Evolutionary conservation across 1,140 invertebrate species (phyloP), one percentile per base, ranked within the genome.

Genomic region (Hormaphis cornu): DNA sequence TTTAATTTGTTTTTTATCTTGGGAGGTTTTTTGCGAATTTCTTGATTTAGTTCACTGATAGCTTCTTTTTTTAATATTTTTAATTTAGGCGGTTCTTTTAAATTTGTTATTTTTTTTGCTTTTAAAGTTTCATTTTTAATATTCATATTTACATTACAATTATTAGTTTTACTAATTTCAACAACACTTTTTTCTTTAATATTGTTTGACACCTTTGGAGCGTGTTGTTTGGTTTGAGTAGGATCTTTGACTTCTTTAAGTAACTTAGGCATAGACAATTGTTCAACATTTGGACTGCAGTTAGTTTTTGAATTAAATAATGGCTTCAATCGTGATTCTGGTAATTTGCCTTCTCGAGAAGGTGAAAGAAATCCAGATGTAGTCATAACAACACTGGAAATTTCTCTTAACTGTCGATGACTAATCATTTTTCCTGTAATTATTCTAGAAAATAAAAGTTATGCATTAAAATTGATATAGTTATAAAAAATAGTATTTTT

Each of bases 331-430:
- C 87, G 82, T 7, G 90, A 82, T 79, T 97, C 93, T 16, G 94
- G 91, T 3, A 94, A 75, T 79, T 92, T 93, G 7, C 95, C 95
- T 81, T 95, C 92, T 61, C 91, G 80, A 2, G 90, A 90, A 1
- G 93, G 91, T 1, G 93, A 95, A 59, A 97, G 81, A 78, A 92
- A 94, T 9, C 95, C 95, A 35, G 90, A 90, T 46, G 89, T 89
- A 1, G 93, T 95, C 93, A 97, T 96, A 81, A 94, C 92, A 0
- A 96, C 92, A 81, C 91, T 95, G 72, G 87, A 90, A 69, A 97
- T 91, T 82, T 96, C 93, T 72, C 93, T 83, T 50, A 94, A 84
- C 16, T 88, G 87, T 70, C 90, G 84, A 30, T 66, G 40, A 4
- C 48, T 12, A 5, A 40, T 16, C 2, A 24, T 22, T 14, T 56